Base-by-base conservation (phyloP, 2,888 invertebrate genomes). In the Scaptodrosophila latifasciaeformis region DNA sequence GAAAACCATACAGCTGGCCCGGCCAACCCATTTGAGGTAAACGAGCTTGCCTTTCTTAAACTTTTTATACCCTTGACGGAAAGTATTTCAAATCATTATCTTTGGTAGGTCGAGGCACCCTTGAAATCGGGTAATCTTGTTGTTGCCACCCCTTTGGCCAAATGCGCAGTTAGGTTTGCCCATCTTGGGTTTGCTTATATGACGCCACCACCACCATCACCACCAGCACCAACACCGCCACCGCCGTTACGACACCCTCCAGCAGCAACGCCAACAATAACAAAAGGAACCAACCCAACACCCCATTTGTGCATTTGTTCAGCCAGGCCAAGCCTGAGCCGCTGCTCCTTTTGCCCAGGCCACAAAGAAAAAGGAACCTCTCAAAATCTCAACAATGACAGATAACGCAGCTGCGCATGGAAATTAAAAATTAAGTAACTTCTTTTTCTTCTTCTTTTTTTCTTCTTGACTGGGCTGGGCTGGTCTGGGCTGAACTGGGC, bases 391-490 rank as follows among this genome's bases (percentile, higher is more conserved):
- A 42, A 42, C 9, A 29, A 15, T 2, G 21, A 27, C 37, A 54
- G 55, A 62, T 58, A 68, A 58, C 49, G 62, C 77, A 76, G 76
- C 72, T 76, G 72, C 72, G 70, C 67, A 63, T 66, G 56, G 50
- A 64, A 66, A 71, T 67, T 71, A 48, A 59, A 63, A 68, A 56
- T 66, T 60, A 54, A 48, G 58, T 58, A 61, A 59, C 57, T 48
- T 65, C 44, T 46, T 50, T 74, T 7, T 24, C 24, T 3, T 24
- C 24, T 7, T 5, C 24, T 3, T 3, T 24, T 7, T 7, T n/a
- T n/a, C n/a, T n/a, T n/a, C n/a, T n/a, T n/a, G n/a, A n/a, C n/a
- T n/a, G n/a, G n/a, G n/a, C n/a, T n/a, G n/a, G n/a, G n/a, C n/a
- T n/a, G n/a, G n/a, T n/a, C n/a, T n/a, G n/a, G n/a, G n/a, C n/a